These are phyloP conservation scores for Rhagoletis pomonella DNA, from an alignment of 1,140 invertebrate species.

Conservation along the genomic window DNA sequence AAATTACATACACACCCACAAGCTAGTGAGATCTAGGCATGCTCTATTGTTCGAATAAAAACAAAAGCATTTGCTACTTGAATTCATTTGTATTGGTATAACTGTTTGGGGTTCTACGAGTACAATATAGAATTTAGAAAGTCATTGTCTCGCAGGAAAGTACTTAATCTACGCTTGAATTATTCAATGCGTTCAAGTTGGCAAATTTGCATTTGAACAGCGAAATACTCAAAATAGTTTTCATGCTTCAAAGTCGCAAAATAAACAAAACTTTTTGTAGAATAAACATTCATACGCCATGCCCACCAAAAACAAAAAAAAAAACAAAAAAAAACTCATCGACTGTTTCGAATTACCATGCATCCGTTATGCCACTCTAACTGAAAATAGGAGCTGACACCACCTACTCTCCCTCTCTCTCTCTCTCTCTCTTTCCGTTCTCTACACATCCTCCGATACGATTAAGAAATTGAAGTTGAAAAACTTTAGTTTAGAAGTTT, in stretches of 20 bases:
- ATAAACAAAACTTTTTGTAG: not conserved
- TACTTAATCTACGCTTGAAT: slow-evolving; percentile 20
- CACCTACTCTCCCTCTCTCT: not conserved
- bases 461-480: slow-evolving; percentile 5
- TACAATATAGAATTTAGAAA: not conserved
- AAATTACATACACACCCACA: no score
- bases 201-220: slow-evolving; percentile 18
- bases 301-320: not conserved
- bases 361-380: not conserved
- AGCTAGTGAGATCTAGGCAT: no score
- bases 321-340: not conserved
- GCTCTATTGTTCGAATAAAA: no score
- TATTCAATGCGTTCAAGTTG: slow-evolving; percentile 10
- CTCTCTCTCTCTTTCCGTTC: not conserved
- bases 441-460: not conserved
- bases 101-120: no score
- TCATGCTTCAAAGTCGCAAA: not conserved
- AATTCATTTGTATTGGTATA: no score
- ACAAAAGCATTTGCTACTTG: no score
- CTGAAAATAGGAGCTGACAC: not conserved
- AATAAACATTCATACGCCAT: not conserved
- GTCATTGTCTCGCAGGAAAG: slow-evolving; percentile 7
- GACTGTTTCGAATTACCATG: no score
- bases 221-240: slow-evolving; percentile 44
- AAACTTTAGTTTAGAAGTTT: not conserved